Evolutionary conservation across 2,113 vertebrate genomes (phyloP).

Genomic region (Marmota monax): DNA sequence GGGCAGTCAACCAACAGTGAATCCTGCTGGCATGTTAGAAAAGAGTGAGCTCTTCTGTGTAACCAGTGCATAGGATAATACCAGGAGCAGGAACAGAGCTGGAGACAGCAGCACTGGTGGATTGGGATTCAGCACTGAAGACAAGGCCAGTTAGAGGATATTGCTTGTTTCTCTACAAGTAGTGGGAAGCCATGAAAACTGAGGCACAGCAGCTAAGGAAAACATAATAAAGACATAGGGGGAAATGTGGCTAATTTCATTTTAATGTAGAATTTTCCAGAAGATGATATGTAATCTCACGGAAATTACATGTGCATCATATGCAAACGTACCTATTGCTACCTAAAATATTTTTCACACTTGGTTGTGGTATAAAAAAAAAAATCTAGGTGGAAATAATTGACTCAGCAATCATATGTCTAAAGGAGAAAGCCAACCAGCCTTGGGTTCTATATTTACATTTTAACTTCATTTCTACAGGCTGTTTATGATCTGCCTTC

Average conservation of each 20-base stretch:
- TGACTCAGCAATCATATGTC: neutral
- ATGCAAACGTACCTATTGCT: neutral
- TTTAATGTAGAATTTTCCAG: neutral
- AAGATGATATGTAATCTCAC: neutral
- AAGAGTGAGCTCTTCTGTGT: neutral
- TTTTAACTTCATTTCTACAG: slow-evolving; percentile 13
- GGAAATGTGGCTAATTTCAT: neutral
- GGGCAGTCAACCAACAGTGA: neutral
- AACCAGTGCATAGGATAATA: too few relatives aligned
- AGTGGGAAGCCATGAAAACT: neutral
- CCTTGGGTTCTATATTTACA: slow-evolving; percentile 1
- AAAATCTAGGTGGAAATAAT: neutral
- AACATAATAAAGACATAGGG: neutral
- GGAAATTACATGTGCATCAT: neutral
- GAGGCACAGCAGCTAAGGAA: neutral
- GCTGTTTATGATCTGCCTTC: neutral
- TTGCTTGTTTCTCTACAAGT: neutral
- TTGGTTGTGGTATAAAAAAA: neutral
- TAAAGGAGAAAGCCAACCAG: neutral
- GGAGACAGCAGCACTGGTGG: neutral
- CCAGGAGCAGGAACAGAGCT: neutral
- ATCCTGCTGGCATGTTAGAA: neutral
- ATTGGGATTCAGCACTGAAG: neutral
- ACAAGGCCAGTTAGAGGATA: neutral
- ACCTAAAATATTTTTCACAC: neutral